Base-by-base conservation (phyloP, 1,140 invertebrate genomes). In the Pachypeltis micranthus region DNA sequence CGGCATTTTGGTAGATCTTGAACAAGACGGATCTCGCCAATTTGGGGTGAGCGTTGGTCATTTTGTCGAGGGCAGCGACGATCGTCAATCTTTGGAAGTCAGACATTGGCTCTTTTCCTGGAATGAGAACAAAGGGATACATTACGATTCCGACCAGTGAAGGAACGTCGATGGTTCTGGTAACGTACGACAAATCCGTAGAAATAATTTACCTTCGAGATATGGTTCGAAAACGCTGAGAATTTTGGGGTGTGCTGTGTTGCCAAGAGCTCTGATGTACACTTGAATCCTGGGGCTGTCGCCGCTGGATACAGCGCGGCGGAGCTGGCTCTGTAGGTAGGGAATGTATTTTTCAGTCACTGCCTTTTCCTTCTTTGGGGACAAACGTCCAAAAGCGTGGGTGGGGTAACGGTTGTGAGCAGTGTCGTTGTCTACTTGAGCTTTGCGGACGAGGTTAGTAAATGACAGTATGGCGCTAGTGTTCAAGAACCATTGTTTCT, bases 1-100 rank as follows among this genome's bases (percentile, higher is more conserved):
- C 78, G 14, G 74, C 74, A 70, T 87, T 87, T 64, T 78, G 74
- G 65, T 86, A 83, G 61, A 87, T 81, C 67, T 80, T 85, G 72
- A 78, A 86, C 0, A 85, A 69, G 3, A 84, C 78, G 19, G 78
- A 70, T 28, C 78, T 76, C 0, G 76, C 80, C 1, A 77, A 44
- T 63, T 71, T 72, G 16, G 84, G 82, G 39, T 77, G 68, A 39
- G 72, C 67, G 4, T 69, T 65, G 14, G 76, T 74, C 2, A 87
- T 67, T 59, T 75, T 71, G 39, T 74, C 69, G 59, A 88, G 65
- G 29, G 75, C 73, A 21, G 76, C 56, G 7, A 87, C 78, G 73
- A 87, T 85, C 63, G 78, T 69, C 1, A 76, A 69, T 29, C 85
- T 77, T 67, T 86, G 80, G 74, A 79, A 83, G n/a, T 75, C 79